phyloP scores from a whole-genome alignment of 1,140 invertebrate species.

The Ridgeia piscesae region DNA sequence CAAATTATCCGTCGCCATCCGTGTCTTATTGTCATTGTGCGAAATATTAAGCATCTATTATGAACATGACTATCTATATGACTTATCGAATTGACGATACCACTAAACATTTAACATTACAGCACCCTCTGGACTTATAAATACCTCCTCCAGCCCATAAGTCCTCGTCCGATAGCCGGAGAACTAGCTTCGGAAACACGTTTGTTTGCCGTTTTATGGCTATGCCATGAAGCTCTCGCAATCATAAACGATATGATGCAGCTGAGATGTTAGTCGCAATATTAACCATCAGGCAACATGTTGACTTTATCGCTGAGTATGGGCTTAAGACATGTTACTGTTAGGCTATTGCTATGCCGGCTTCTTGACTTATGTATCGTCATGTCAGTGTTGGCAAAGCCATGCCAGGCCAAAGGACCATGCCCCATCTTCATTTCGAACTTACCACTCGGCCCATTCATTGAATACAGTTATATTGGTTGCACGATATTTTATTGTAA shows the following conservation, averaged over 20 bases:
- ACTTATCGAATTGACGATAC: neutral
- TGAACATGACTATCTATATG: neutral
- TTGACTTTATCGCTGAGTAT: neutral
- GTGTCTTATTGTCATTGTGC: neutral
- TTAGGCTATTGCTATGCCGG: too few species aligned
- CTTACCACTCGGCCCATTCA: too few species aligned
- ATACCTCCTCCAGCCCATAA: neutral
- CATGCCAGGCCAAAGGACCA: too few species aligned
- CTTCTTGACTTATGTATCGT: neutral
- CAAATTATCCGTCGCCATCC: neutral
- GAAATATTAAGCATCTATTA: neutral
- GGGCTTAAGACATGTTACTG: neutral
- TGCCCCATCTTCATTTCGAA: too few species aligned
- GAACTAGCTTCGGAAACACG: neutral
- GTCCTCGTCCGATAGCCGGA: neutral
- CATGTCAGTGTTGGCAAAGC: neutral
- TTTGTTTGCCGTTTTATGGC: neutral
- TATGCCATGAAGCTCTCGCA: neutral
- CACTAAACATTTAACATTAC: neutral
- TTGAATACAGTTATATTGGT: too few species aligned
- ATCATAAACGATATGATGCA: neutral
- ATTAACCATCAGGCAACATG: neutral
- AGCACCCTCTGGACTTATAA: neutral
- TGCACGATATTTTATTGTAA: too few species aligned
- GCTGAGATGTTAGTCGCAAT: neutral